Conservation (phyloP, 2,888 invertebrate species). For the Luffia ferchaultella region DNA sequence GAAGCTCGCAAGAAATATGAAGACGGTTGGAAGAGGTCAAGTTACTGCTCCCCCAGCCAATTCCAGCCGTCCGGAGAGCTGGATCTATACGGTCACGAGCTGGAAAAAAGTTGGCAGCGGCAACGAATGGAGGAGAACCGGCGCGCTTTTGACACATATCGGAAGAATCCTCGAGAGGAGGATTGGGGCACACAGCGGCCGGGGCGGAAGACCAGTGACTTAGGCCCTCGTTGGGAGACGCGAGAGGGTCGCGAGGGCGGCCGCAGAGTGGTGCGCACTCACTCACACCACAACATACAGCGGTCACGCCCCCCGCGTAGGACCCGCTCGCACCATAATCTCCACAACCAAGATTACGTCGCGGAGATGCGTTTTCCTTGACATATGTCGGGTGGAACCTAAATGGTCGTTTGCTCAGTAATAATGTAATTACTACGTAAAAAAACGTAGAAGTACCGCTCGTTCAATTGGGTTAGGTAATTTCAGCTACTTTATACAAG, state of each 20-base stretch:
- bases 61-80: conserved; percentile 71
- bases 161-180: conserved; percentile 32
- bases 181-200: conserved; percentile 40
- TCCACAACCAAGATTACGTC: conserved; percentile 69
- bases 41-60: conserved; percentile 64
- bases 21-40: conserved; percentile 74
- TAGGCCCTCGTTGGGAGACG: conserved; percentile 30
- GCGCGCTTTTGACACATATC: conserved; percentile 42
- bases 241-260: conserved; percentile 51
- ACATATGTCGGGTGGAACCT: conserved; percentile 24
- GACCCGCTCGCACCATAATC: conserved; percentile 71
- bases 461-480: too few relatives aligned
- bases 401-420: background rate
- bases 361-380: conserved; percentile 72
- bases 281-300: conserved; percentile 71
- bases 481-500: too few relatives aligned
- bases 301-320: conserved; percentile 58
- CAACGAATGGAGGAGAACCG: conserved; percentile 49
- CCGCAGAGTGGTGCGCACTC: conserved; percentile 61
- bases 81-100: conserved; percentile 72
- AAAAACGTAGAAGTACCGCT: too few relatives aligned
- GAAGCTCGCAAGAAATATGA: conserved; percentile 68
- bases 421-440: too few relatives aligned
- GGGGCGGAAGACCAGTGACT: conserved; percentile 44
- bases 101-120: conserved; percentile 64